Base-by-base conservation (phyloP, 2,888 invertebrate genomes). In the Xanthia togata region DNA sequence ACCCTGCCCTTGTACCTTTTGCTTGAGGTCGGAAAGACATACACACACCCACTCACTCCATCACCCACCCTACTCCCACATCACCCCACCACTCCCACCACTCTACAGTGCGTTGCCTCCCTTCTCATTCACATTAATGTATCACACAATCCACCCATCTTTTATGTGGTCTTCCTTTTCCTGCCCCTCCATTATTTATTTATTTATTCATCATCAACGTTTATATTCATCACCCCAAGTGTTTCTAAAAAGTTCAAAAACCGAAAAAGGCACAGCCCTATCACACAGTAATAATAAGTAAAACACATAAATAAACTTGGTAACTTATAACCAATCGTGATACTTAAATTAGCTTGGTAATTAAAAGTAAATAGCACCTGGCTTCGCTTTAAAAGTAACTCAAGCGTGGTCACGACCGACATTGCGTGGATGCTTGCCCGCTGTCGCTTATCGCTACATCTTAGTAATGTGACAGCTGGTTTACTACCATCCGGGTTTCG, bases 381-480 rank as follows among this genome's bases (percentile, higher is more conserved):
- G 31, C 63, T 35, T 23, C 50, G 57, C 80, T 70, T 57, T 79
- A 50, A 72, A 69, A 72, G 59, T 81, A 81, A 83, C 59, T 78
- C 73, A 64, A 41, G 67, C 47, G 60, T 12, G 70, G 78, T 84
- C 84, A 86, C 82, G 82, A 80, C 59, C 53, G 82, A 74, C 73
- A 77, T 78, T 80, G 75, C 69, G 57, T 4, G 72, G n/a, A 77
- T 77, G 63, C 63, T 31, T 41, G 53, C 57, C 77, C 85, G 79
- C 83, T 79, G 44, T 35, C 83, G 68, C 85, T 82, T 85, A 87
- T 87, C 87, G 86, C 81, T 70, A 53, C 65, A 85, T 85, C 83
- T 79, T 47, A 53, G 63, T 79, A 72, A 80, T 84, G 83, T 84
- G 67, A 68, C 81, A 76, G 73, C 71, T 47, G 53, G 8, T 72